These are phyloP conservation scores for Lepidotrigona ventralis DNA, from an alignment of 1,140 invertebrate species.

Conservation along the genomic window DNA sequence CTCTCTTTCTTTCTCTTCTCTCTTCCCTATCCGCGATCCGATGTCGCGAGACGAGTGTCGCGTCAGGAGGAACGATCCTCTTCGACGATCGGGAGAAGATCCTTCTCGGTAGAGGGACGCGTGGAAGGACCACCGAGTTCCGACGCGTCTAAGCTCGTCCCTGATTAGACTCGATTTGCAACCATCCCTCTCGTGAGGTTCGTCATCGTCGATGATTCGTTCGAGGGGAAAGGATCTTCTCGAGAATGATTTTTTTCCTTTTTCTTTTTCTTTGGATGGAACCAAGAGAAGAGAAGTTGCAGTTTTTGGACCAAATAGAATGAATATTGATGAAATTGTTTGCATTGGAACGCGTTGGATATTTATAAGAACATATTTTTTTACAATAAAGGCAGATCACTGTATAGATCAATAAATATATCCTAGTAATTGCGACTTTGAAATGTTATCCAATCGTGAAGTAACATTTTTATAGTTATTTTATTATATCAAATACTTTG, in stretches of 20 bases:
- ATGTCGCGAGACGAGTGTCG: conserved; percentile 56
- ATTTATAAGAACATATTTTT: not conserved
- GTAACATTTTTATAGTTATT: no score
- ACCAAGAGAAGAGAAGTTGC: no score
- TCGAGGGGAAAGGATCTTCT: not conserved
- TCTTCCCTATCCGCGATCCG: not conserved
- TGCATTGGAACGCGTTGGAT: not conserved
- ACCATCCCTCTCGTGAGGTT: not conserved
- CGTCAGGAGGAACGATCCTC: conserved; percentile 48
- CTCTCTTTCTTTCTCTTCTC: no score
- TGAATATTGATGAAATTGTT: not conserved
- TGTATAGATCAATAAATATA: no score
- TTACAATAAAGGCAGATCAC: no score
- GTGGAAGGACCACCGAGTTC: not conserved
- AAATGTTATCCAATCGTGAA: no score
- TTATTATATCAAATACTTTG: not conserved
- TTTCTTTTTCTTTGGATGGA: not conserved
- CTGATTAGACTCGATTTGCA: conserved; percentile 55
- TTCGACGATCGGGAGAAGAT: conserved; percentile 49
- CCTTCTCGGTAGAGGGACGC: conserved; percentile 35
- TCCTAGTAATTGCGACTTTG: no score
- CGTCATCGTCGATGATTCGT: not conserved
- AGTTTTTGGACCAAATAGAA: not conserved
- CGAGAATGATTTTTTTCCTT: not conserved
- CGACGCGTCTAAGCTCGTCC: conserved; percentile 23